Evolutionary conservation across 2,888 invertebrate species (phyloP).

Genomic region (Drosophila aldrichi): DNA sequence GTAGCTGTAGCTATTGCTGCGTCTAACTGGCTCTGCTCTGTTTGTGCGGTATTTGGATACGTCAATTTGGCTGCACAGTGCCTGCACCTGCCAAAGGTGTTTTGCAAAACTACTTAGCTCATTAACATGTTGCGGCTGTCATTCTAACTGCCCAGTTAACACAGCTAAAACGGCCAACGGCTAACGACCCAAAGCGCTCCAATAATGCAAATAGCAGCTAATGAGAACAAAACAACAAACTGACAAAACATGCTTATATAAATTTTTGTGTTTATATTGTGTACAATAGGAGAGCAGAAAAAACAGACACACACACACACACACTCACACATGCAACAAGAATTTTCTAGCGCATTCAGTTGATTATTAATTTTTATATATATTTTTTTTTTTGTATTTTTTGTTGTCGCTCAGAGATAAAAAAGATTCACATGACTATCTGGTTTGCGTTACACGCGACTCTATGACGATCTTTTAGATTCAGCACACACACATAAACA

Average conservation of each 20-base stretch:
- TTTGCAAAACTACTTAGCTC: conserved; percentile 35
- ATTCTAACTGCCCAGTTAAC: conserved; percentile 16
- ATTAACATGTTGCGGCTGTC: conserved; percentile 52
- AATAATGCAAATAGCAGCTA: conserved; percentile 41
- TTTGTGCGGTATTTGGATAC: conserved; percentile 38
- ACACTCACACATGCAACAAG: not conserved
- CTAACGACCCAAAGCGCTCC: conserved; percentile 32
- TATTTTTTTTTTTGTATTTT: conserved; percentile 13
- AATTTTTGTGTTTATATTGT: conserved; percentile 18
- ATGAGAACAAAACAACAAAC: conserved; percentile 31
- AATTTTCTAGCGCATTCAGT: conserved; percentile 4
- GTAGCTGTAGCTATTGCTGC: conserved; percentile 15
- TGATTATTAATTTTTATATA: not conserved
- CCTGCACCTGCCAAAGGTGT: conserved; percentile 39
- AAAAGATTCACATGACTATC: conserved; percentile 73
- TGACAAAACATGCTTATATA: conserved; percentile 14
- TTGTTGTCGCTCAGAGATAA: conserved; percentile 29
- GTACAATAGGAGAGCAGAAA: not conserved
- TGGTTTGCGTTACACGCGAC: conserved; percentile 63
- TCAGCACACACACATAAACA: conserved; percentile 12
- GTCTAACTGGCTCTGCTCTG: conserved; percentile 9
- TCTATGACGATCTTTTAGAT: conserved; percentile 41
- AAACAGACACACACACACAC: conserved; percentile 1
- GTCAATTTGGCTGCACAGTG: conserved; percentile 40
- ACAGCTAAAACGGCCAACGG: conserved; percentile 9